Evolutionary conservation across 2,797 vertebrate species (phyloP).

Genomic region (Erpetoichthys calabaricus): DNA sequence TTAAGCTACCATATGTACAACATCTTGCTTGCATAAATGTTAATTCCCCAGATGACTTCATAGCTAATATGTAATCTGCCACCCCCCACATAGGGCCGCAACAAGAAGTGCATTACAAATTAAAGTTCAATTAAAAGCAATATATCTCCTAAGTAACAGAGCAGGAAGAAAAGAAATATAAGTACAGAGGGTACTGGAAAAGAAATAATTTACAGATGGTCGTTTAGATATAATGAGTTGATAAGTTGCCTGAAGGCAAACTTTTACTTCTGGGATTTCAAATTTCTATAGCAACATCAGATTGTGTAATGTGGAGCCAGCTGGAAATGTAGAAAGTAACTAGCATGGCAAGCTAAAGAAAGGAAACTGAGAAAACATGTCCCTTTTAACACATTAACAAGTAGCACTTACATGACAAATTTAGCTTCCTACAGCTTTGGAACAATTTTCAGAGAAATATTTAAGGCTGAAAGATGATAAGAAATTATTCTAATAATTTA

Average conservation of each 20-base stretch:
- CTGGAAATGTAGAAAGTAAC: constrained; percentile 1
- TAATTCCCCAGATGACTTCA: constrained; percentile 1
- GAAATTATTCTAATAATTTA: too few relatives aligned
- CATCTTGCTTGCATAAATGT: background rate
- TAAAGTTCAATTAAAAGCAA: background rate
- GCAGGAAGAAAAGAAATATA: background rate
- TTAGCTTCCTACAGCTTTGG: background rate
- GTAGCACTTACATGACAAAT: background rate
- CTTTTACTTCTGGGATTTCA: background rate
- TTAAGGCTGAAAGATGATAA: too few relatives aligned
- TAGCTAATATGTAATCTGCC: constrained; percentile 1
- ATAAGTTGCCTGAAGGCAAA: constrained; percentile 5
- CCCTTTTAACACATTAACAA: background rate
- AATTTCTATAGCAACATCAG: constrained; percentile 8
- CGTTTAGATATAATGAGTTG: constrained; percentile 5
- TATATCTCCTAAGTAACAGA: constrained; percentile 3
- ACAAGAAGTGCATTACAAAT: constrained; percentile 2
- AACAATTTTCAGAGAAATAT: too few relatives aligned
- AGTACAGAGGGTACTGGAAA: background rate
- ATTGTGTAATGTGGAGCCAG: background rate
- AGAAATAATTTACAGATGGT: constrained; percentile 1
- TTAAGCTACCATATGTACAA: constrained; percentile 1
- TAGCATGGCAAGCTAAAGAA: background rate
- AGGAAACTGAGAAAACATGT: background rate
- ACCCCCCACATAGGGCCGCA: constrained; percentile 1